Evolutionary conservation across 2,113 vertebrate genomes (phyloP), one percentile per base, ranked within the genome.

Genomic region (Engraulis encrasicolus): DNA sequence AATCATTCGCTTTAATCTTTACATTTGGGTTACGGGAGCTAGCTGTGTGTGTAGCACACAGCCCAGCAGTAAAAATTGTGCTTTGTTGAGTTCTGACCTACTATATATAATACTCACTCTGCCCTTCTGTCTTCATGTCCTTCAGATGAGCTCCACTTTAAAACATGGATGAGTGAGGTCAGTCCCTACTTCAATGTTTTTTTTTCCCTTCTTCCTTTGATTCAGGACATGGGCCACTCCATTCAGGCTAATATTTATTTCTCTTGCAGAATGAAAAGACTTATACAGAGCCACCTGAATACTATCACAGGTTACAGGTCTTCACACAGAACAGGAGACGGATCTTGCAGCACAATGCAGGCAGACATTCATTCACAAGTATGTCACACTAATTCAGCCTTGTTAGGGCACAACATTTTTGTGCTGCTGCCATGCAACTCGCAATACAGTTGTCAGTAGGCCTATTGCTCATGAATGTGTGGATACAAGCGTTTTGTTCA

Each of bases 311-410:
- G 71, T 89, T 97, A 20, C 93, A 92, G 85, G 85, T 88, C 78
- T 98, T 98, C 84, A 58, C 88, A 2, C 84, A 50, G 81, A 96
- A 96, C 90, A 95, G 93, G 82, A 91, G 89, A 85, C 94, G 0
- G 78, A 89, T 98, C 4, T 92, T 95, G 0, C 88, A 88, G 78
- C 97, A 98, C 95, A 98, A 97, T 85, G 92, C 89, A 1, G 92
- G 93, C 78, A 96, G 96, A 85, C 95, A 95, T 91, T 94, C 92
- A 0, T 98, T 93, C 86, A 92, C 93, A 90, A 96, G 97, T 98
- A 95, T 1, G 81, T n/a, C n/a, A 15, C 23, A 31, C 9, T 12
- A 31, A 0, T n/a, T 61, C 19, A 19, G 52, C 5, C 52, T 6
- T 58, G 27, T 15, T 74, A 74, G 18, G n/a, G 9, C 11, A 9